Evolutionary conservation across 1,140 invertebrate species (phyloP), one percentile per base, ranked within the genome.

Genomic region (Varroa destructor): DNA sequence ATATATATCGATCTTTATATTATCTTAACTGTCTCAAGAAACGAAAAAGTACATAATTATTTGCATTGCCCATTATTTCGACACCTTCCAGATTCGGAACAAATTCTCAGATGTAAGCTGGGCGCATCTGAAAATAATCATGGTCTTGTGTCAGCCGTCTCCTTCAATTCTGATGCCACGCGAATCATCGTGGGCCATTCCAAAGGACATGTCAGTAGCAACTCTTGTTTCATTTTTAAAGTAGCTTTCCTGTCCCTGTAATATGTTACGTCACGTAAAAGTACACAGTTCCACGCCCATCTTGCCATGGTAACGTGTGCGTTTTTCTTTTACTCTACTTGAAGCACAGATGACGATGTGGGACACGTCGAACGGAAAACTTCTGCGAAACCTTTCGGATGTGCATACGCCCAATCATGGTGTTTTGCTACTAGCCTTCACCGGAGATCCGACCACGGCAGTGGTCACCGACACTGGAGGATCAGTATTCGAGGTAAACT

Each of bases 401-500:
- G 87, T 88, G 42, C 90, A 93, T 76, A 89, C 90, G 3, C 88
- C 88, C 14, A 88, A 88, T 74, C 90, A 89, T 73, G 90, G 91
- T 46, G 88, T 91, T 6, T 81, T 96, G 61, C 87, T 72, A 71
- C 74, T 80, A 55, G 76, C 87, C 86, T 89, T 88, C 77, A 88
- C 87, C 79, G 87, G 89, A 81, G 85, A 84, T 73, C 83, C 85
- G 46, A 86, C 86, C 4, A 78, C 91, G 70, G 90, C 89, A 5
- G 80, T 97, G 14, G 90, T 91, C 67, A 88, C 90, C 37, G 94
- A 99, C 79, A 95, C 90, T 73, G 93, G 93, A 14, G 95, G 95
- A 1, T 96, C 91, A n/a, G 93, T 98, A 1, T 98, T 95, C 85
- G 88, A 97, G 76, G 82, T 98, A 12, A 89, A 86, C 76, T 93